Evolutionary conservation across 92 coral and sea anemone species (phyloP), one percentile per base, ranked within the genome.

Genomic region (Epizoanthus scotinus): DNA sequence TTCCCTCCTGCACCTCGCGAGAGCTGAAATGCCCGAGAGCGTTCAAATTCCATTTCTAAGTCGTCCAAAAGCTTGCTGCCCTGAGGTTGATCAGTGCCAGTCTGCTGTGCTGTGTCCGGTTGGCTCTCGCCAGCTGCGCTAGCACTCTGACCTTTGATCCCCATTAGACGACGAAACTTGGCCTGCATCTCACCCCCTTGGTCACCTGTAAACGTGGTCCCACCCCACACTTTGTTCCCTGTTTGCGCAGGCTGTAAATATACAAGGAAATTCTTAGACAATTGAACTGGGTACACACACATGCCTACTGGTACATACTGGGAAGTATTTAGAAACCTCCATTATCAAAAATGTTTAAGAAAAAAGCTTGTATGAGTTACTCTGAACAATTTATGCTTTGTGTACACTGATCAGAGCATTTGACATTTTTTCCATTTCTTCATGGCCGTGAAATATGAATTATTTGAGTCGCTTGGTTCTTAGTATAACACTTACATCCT

Each of bases 1-100:
- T 96, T 96, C 19, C 99, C 99, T 9, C 99, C 99, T 19, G 99
- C 99, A 29, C 99, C 99, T 78, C 99, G 78, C 17, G 99, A 96
- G 31, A 96, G 83, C 85, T 96, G 99, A 64, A 93, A 96, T 15
- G 94, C 98, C 17, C 99, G 94, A 25, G 99, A 96, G 3, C 99
- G 91, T 80, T 96, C 99, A 77, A 96, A 96, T 82, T 96, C 99
- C 50, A 83, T 84, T 62, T 96, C 99, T 52, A 96, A 90, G 62
- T 96, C 87, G 26, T 85, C 90, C 88, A 96, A 82, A 26, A 96
- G 89, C 59, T 89, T 78, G 85, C 84, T 73, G 87, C 85, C 38
- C 83, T 70, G 63, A 66, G 83, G 58, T 47, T 68, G 87, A 1
- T 85, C 83, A 12, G 79, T 68, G 72, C 71, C 71, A 36, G 75